Evolutionary conservation across 2,113 vertebrate species (phyloP).

Genomic region (Cairina moschata): DNA sequence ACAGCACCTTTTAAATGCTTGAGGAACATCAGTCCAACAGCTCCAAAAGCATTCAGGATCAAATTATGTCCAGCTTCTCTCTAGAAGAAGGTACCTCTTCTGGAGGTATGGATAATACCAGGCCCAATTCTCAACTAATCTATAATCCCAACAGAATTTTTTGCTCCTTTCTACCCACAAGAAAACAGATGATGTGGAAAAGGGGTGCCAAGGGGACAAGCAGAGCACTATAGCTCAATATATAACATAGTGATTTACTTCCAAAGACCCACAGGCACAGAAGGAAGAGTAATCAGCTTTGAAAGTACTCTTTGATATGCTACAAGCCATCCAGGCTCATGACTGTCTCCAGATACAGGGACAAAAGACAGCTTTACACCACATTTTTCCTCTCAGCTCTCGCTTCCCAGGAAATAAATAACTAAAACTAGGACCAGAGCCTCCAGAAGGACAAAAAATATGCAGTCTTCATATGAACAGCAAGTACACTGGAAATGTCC

Average conservation of each 20-base stretch:
- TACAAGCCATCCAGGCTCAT: background rate
- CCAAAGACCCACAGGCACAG: background rate
- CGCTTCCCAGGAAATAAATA: background rate
- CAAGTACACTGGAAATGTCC: background rate
- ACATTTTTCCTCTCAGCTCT: background rate
- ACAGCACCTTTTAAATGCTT: background rate
- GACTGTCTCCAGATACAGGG: background rate
- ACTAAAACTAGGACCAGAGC: background rate
- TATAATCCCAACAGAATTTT: background rate
- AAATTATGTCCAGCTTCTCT: background rate
- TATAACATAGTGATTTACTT: background rate
- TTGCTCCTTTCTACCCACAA: background rate
- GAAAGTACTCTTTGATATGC: background rate
- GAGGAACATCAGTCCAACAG: background rate
- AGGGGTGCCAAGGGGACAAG: background rate
- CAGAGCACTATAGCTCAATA: background rate
- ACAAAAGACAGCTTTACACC: background rate
- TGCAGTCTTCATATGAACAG: fast-evolving
- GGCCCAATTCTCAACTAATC: background rate
- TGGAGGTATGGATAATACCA: background rate
- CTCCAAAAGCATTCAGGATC: background rate
- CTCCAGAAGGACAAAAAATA: background rate
- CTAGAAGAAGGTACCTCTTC: background rate
- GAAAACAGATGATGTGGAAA: background rate
- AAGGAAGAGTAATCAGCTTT: background rate